Evolutionary conservation across 2,888 invertebrate species (phyloP).

Genomic region (Melinopterus prodromus): DNA sequence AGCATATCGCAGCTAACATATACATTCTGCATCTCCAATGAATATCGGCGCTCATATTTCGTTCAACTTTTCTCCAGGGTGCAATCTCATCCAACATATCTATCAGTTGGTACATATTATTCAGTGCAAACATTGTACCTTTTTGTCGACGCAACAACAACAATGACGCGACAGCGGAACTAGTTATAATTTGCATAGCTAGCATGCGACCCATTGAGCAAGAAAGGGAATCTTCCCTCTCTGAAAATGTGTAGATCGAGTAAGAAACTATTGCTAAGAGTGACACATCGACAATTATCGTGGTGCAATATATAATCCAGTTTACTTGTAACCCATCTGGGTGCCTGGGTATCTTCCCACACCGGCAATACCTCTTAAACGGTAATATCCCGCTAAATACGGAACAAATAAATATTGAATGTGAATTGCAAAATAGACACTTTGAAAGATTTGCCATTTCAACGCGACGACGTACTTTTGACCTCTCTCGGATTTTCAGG

Average conservation of each 20-base stretch:
- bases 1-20: background rate
- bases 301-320: background rate
- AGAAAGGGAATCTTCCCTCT: background rate
- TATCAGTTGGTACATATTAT: background rate
- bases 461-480: background rate
- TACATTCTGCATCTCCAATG: background rate
- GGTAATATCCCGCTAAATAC: background rate
- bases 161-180: background rate
- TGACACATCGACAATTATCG: background rate
- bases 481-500: too few relatives aligned
- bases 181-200: background rate
- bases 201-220: too few relatives aligned
- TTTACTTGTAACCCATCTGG: background rate
- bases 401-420: background rate
- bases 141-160: background rate
- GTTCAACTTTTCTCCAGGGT: background rate
- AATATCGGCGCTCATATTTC: background rate
- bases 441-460: background rate
- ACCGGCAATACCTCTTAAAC: background rate
- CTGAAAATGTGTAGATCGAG: background rate
- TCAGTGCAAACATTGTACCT: background rate
- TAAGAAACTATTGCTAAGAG: background rate
- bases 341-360: background rate
- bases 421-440: background rate
- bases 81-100: background rate